phyloP scores from a whole-genome alignment of 2,797 vertebrate species.

The Petrocephalus sullivani region DNA sequence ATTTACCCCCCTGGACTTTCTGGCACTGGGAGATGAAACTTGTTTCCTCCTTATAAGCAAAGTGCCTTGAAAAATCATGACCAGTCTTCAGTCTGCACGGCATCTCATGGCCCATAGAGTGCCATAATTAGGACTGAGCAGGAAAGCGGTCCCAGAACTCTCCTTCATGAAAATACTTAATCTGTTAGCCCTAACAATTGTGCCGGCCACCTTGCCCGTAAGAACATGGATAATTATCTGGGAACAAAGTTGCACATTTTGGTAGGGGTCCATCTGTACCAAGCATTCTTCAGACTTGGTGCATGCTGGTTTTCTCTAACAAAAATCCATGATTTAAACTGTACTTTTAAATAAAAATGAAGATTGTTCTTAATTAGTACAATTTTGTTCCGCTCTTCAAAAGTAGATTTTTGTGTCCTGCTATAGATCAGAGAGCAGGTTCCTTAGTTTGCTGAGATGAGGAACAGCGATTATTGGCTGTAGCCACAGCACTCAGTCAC shows the following conservation, averaged over 20 bases:
- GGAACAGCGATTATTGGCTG: not conserved
- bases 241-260: not conserved
- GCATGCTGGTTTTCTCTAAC: not conserved
- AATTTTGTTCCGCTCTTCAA: not conserved
- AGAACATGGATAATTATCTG: not conserved
- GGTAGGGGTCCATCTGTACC: not conserved
- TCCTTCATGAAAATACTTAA: not conserved
- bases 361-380: not conserved
- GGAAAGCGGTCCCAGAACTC: not conserved
- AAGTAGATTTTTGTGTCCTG: not conserved
- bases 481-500: not conserved
- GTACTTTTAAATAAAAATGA: not conserved
- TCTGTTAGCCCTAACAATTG: not conserved
- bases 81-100: not conserved
- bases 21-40: not conserved
- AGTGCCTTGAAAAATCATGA: not conserved
- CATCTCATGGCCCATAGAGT: not conserved
- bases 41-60: slow-evolving; percentile 5
- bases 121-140: not conserved
- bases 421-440: not conserved
- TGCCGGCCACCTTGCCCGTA: not conserved
- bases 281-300: not conserved
- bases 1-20: not conserved
- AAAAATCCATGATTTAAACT: not conserved
- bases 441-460: not conserved